These are phyloP conservation scores for Tangara arthus DNA, from an alignment of 2,797 vertebrate genomes.

Conservation along the genomic window DNA sequence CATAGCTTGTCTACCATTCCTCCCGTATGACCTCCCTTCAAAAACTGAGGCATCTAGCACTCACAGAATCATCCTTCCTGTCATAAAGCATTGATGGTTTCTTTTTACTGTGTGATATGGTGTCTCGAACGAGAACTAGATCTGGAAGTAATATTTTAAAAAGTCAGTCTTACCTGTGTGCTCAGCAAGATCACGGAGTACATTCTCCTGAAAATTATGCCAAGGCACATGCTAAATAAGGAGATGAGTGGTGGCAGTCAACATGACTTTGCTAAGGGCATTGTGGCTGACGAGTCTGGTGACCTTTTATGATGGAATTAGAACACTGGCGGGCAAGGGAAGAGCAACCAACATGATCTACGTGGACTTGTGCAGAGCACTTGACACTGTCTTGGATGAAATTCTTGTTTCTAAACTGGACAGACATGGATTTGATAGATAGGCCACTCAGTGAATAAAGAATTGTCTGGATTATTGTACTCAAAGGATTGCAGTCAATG, in stretches of 20 bases:
- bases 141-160: neutral
- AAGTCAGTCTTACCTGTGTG: neutral
- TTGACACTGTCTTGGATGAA: neutral
- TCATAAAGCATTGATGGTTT: neutral
- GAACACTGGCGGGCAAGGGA: neutral
- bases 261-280: neutral
- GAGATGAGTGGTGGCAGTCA: neutral
- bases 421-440: neutral
- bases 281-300: neutral
- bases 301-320: neutral
- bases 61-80: neutral
- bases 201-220: neutral
- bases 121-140: neutral
- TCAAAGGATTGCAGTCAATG: neutral
- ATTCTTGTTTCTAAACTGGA: neutral
- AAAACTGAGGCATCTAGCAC: neutral
- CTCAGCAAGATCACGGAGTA: neutral
- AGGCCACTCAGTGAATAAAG: neutral
- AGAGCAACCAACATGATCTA: neutral
- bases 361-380: neutral
- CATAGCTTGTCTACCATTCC: neutral
- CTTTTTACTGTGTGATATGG: neutral
- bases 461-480: neutral
- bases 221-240: neutral
- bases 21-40: neutral